Conservation (phyloP, 1,140 invertebrate genomes). For the Atta texana region DNA sequence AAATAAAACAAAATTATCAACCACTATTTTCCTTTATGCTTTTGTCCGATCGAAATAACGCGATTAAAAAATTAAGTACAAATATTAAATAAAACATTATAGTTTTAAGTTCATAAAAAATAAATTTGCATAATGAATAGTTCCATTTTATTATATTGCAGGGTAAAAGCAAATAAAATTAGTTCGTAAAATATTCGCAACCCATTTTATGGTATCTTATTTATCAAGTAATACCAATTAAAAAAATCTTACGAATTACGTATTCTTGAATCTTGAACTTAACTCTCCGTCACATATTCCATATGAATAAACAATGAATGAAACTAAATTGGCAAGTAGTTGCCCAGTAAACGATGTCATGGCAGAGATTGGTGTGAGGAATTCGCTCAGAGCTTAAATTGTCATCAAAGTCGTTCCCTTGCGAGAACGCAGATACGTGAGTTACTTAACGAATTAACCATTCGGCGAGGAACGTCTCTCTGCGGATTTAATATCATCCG, state of each 20-base stretch:
- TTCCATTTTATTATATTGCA: neutral
- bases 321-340: constrained; percentile 21
- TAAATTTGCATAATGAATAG: neutral
- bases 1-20: constrained; percentile 4
- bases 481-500: constrained; percentile 62
- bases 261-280: neutral
- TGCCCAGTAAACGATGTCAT: constrained; percentile 2
- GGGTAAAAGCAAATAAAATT: neutral
- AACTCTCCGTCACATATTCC: neutral
- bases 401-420: constrained; percentile 39
- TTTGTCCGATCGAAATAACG: neutral
- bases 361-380: neutral
- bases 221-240: neutral
- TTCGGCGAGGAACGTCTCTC: constrained; percentile 49
- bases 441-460: constrained; percentile 52
- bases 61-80: neutral
- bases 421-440: constrained; percentile 36
- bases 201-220: neutral
- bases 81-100: neutral
- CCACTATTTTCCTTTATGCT: neutral
- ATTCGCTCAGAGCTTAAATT: constrained; percentile 47
- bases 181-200: neutral
- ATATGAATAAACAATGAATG: neutral
- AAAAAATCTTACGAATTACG: neutral
- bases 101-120: constrained; percentile 1